Evolutionary conservation across 2,797 vertebrate species (phyloP), one percentile per base, ranked within the genome.

Genomic region (Pseudotriccus pelzelni): DNA sequence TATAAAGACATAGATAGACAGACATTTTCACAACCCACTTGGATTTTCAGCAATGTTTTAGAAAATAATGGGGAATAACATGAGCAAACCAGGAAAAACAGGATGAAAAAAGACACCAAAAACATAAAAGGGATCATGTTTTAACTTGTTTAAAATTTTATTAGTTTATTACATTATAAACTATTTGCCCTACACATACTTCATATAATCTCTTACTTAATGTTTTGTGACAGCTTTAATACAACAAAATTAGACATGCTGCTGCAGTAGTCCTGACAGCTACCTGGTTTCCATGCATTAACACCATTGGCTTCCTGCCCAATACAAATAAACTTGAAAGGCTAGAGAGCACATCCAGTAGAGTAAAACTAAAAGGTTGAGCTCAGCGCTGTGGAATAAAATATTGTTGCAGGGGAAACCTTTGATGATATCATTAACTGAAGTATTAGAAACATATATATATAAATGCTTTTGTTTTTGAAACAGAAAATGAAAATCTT

Each of bases 201-300:
- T 98, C 93, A 84, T 84, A 43, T 97, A 97, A 98, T 97, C 96
- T 97, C 95, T 97, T 95, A 90, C 94, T 97, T 97, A 96, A 96
- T 76, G 36, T 95, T 97, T 96, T 98, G 92, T 97, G 97, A 97
- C 97, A 97, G 94, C 74, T 97, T 96, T 97, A 98, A 97, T 97
- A 90, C 64, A 95, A 95, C 87, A 95, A 94, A 97, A 97, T 98
- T 97, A 97, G 97, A 97, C 95, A 97, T 97, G 96, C 97, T 96
- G 84, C 87, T 90, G 68, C 90, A 90, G 89, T 90, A 92, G 63
- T 86, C 90, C 87, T 96, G 96, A 97, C 96, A 97, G 89, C 93
- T 98, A 97, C 97, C 97, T 98, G 96, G 73, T 95, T 95, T 96
- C 90, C 77, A 81, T 90, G 92, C 79, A 83, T 91, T 96, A 95